phyloP scores from a whole-genome alignment of 2,888 invertebrate genomes.

The Mesopsocus fuscifrons region DNA sequence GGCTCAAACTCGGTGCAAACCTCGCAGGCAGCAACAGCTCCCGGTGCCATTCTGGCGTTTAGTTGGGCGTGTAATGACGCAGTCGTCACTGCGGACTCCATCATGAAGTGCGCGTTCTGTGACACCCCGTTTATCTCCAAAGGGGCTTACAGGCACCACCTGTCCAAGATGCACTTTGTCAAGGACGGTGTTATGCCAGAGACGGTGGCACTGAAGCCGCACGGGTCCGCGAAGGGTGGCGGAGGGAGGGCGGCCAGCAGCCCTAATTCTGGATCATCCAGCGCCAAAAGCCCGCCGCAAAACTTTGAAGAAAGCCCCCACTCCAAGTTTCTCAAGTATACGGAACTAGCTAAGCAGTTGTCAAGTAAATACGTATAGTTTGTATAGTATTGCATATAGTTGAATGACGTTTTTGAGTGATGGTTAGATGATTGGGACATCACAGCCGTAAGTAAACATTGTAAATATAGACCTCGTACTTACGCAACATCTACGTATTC shows the following conservation, averaged over 20 bases:
- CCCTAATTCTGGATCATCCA: conserved; percentile 19
- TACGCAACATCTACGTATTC: too few species aligned
- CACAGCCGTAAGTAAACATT: not conserved
- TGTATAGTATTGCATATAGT: too few species aligned
- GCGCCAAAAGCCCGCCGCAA: conserved; percentile 17
- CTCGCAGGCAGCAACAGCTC: conserved; percentile 37
- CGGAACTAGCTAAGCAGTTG: conserved; percentile 93
- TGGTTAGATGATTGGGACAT: not conserved
- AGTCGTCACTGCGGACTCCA: conserved; percentile 65
- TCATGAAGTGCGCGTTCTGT: conserved; percentile 89
- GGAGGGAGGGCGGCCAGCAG: conserved; percentile 14
- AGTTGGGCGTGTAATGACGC: conserved; percentile 92
- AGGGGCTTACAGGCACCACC: conserved; percentile 89
- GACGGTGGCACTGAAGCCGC: conserved; percentile 32
- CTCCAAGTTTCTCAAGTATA: conserved; percentile 95
- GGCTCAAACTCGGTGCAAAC: conserved; percentile 24
- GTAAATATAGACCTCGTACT: conserved; percentile 6
- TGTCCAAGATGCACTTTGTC: conserved; percentile 89
- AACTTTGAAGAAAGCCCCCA: conserved; percentile 76
- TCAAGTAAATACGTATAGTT: conserved; percentile 87
- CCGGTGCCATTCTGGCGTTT: conserved; percentile 72
- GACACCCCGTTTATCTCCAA: conserved; percentile 93
- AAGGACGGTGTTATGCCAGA: conserved; percentile 77
- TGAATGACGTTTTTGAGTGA: not conserved
- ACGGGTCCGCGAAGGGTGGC: conserved; percentile 18